Conservation (phyloP, 1,140 invertebrate genomes). For the Apis dorsata region DNA sequence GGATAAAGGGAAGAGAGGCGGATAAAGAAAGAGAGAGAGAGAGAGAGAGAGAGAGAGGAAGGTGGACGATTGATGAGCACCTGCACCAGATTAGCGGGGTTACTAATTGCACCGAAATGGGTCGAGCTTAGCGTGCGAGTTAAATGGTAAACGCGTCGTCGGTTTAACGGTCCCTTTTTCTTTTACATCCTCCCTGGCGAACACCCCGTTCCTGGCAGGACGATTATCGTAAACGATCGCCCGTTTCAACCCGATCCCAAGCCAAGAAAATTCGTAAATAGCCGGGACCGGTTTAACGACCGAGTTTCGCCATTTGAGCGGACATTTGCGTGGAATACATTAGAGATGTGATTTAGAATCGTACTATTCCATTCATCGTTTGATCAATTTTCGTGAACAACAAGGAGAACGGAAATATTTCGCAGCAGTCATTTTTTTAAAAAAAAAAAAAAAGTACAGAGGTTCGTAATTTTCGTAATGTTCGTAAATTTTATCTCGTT, state of each 20-base stretch:
- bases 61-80: slow-evolving; percentile 67
- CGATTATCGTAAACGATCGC: slow-evolving; percentile 37
- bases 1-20: too few species aligned
- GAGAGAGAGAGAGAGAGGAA: slow-evolving; percentile 13
- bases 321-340: not conserved
- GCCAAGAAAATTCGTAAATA: not conserved
- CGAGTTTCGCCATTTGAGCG: not conserved
- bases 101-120: slow-evolving; percentile 68
- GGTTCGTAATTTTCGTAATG: too few species aligned
- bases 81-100: slow-evolving; percentile 69
- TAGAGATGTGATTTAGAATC: not conserved
- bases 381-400: too few species aligned
- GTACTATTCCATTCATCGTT: not conserved
- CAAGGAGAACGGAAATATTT: too few species aligned
- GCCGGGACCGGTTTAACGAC: not conserved
- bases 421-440: too few species aligned
- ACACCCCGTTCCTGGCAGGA: slow-evolving; percentile 1
- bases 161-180: slow-evolving; percentile 38
- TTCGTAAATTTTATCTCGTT: too few species aligned
- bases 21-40: slow-evolving; percentile 7
- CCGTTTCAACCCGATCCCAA: not conserved
- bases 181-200: not conserved
- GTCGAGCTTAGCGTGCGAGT: slow-evolving; percentile 62
- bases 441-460: too few species aligned
- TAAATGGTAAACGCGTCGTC: slow-evolving; percentile 43